Percentiles rank a stretch among this genome's conserved stretches.
Evolutionary conservation across 2,797 vertebrate species (phyloP).

Genomic region (Cetoscarus ocellatus): DNA sequence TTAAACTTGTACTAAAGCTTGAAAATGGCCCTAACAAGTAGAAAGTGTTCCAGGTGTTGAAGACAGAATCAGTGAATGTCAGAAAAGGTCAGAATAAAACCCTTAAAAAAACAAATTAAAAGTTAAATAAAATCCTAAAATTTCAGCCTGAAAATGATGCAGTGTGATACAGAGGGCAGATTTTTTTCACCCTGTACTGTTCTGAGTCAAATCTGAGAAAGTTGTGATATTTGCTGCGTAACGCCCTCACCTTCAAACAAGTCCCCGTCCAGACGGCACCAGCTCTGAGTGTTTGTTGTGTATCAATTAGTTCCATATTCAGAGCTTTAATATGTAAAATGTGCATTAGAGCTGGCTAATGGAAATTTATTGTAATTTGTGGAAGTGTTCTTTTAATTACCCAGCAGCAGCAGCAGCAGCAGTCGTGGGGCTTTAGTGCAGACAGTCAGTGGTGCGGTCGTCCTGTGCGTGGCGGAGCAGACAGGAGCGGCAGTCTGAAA

Average conservation of each 20-base stretch:
- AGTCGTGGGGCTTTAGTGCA: slow-evolving; percentile 30
- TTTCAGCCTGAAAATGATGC: too few relatives aligned
- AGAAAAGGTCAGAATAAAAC: too few relatives aligned
- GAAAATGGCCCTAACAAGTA: too few relatives aligned
- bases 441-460: slow-evolving; percentile 43
- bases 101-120: too few relatives aligned
- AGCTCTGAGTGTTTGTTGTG: slow-evolving; percentile 18
- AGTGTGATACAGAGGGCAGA: too few relatives aligned
- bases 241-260: not conserved
- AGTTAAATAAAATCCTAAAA: too few relatives aligned
- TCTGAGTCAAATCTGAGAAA: not conserved
- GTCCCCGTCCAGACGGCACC: slow-evolving; percentile 9
- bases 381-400: slow-evolving; percentile 51
- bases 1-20: too few relatives aligned
- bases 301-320: slow-evolving; percentile 38
- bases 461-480: slow-evolving; percentile 31
- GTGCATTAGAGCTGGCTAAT: slow-evolving; percentile 38
- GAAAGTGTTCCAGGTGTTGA: too few relatives aligned
- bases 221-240: not conserved
- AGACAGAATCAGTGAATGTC: too few relatives aligned
- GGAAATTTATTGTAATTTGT: slow-evolving; percentile 59
- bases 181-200: not conserved
- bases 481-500: slow-evolving; percentile 53
- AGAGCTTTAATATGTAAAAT: slow-evolving; percentile 25
- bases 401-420: slow-evolving; percentile 1